These are phyloP conservation scores for Cisticola juncidis DNA, from an alignment of 2,113 vertebrate genomes.

Conservation along the genomic window DNA sequence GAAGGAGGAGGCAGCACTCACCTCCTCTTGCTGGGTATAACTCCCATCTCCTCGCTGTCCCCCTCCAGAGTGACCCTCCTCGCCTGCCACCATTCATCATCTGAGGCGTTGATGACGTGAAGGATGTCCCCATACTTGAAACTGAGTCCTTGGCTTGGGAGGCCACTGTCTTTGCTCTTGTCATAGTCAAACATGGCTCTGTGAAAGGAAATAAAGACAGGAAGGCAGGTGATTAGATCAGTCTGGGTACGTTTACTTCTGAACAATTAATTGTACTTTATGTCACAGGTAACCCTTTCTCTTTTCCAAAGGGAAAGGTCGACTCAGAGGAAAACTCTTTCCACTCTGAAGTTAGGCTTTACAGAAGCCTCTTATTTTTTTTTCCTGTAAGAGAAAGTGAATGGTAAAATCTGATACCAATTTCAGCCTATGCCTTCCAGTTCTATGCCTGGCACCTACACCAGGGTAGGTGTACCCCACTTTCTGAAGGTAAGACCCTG, in stretches of 20 bases:
- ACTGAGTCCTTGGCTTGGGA: slow-evolving; percentile 96
- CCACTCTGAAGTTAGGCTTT: background rate
- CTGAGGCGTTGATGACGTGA: slow-evolving; percentile 94
- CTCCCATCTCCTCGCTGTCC: slow-evolving; percentile 97
- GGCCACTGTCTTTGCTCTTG: slow-evolving; percentile 93
- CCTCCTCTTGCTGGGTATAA: slow-evolving; percentile 96
- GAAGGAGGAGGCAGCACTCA: slow-evolving; percentile 48
- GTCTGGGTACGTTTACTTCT: background rate
- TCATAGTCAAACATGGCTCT: slow-evolving; percentile 98
- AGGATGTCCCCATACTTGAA: slow-evolving; percentile 95
- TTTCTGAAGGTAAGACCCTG: background rate
- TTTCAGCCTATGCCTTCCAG: background rate
- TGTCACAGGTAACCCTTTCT: background rate
- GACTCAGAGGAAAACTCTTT: background rate
- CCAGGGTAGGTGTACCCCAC: accelerated
- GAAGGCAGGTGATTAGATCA: background rate
- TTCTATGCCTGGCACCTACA: background rate
- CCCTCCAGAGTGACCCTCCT: slow-evolving; percentile 88
- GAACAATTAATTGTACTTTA: background rate
- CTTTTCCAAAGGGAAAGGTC: background rate
- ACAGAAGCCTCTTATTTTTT: background rate
- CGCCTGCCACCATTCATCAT: slow-evolving; percentile 98
- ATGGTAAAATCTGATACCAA: background rate
- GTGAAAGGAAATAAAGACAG: background rate
- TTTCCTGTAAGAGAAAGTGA: background rate